phyloP scores from a whole-genome alignment of 2,888 invertebrate genomes.

The Timandra comae region DNA sequence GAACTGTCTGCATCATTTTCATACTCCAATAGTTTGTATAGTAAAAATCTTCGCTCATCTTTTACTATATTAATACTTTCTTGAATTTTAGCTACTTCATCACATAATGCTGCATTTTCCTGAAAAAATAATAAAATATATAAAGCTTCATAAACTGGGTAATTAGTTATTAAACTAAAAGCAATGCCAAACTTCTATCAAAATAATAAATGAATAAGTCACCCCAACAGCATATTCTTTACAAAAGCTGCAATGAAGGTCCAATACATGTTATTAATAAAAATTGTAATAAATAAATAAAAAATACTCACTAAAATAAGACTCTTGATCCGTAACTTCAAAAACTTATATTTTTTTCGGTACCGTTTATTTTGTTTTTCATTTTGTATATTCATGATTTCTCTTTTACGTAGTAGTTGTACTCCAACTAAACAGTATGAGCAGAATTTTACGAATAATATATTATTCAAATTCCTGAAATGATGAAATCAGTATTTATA shows the following conservation, averaged over 20 bases:
- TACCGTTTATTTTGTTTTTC: slow-evolving; percentile 67
- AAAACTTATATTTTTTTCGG: slow-evolving; percentile 78
- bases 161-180: too few species aligned
- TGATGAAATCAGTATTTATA: too few species aligned
- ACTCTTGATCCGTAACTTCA: slow-evolving; percentile 80
- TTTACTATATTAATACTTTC: slow-evolving; percentile 86
- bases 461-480: too few species aligned
- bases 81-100: slow-evolving; percentile 91
- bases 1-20: slow-evolving; percentile 65
- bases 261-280: background rate
- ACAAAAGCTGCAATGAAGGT: background rate
- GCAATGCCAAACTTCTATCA: too few species aligned
- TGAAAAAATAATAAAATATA: too few species aligned
- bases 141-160: too few species aligned
- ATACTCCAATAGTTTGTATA: slow-evolving; percentile 84
- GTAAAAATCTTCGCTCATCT: slow-evolving; percentile 88
- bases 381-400: slow-evolving; percentile 28
- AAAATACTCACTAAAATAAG: slow-evolving; percentile 78
- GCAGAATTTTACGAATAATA: too few species aligned
- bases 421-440: too few species aligned
- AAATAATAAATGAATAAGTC: too few species aligned
- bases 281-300: background rate
- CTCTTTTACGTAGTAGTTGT: too few species aligned
- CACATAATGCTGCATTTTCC: slow-evolving; percentile 92
- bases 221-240: background rate